Evolutionary conservation across 2,888 invertebrate genomes (phyloP), one percentile per base, ranked within the genome.

Genomic region (Azorinus chamasolen): DNA sequence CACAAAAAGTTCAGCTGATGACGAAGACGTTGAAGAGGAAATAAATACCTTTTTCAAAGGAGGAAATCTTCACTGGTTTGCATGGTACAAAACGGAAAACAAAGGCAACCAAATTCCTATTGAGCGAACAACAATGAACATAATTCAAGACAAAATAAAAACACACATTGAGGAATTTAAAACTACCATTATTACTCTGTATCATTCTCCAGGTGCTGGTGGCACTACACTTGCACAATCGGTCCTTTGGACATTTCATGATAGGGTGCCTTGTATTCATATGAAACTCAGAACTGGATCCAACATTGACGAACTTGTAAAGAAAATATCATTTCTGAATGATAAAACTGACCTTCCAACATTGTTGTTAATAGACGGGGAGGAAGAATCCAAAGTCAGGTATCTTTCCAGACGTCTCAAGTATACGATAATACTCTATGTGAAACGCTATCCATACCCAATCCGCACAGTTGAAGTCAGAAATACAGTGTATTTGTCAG

Each of bases 191-290:
- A 65, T 85, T n/a, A 79, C 68, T 1, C 12, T 85, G 3, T 63
- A 55, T 4, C 85, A 85, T 53, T 78, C 82, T 0, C 85, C 85
- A 12, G 85, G 85, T 10, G 64, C 83, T 5, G 85, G 85, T 20
- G 85, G 85, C 14, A 75, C 85, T 24, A 85, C 85, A 8, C 53
- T 83, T 27, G 78, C 82, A 8, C 82, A 85, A 57, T 62, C 74
- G 37, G 45, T 80, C n/a, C 45, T 83, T 18, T 85, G 83, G 82
- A 75, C 76, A 10, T 72, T 83, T 14, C 79, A 73, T 18, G 43
- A 58, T 18, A 50, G 16, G 22, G 41, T 68, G 20, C 83, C 85
- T 10, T 83, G 83, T 22, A 72, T 66, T 2, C 80, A 85, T 22
- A 25, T 79, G 1, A 78, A 71, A 48, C 51, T 58, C 16, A 41